Evolutionary conservation across 2,113 vertebrate genomes (phyloP), one percentile per base, ranked within the genome.

Genomic region (Fulica atra): DNA sequence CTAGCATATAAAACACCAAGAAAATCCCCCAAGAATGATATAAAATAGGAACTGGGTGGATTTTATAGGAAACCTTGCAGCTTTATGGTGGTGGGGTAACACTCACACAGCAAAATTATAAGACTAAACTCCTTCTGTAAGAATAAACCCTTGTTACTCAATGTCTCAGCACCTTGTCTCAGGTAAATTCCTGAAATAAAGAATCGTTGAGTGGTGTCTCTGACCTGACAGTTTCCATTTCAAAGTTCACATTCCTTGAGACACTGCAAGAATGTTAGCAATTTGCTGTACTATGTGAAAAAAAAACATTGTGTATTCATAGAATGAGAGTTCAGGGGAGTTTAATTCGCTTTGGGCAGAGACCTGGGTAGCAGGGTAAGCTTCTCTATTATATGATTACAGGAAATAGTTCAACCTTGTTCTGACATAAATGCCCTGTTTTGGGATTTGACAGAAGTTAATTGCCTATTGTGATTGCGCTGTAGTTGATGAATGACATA

Each of bases 401-500:
- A 92, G 59, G 94, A 85, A 95, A 95, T 88, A 95, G 86, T 94
- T 93, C 86, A 89, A 83, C 81, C 91, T 97, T 97, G 78, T 95
- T 94, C 72, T 93, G 77, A 64, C 87, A 73, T 81, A 93, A 97
- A 85, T 88, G 29, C 57, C 74, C 57, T 88, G 78, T 81, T 96
- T 93, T 40, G 84, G 78, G 84, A 95, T 98, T 96, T 97, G 83
- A 92, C 51, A 61, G 95, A 96, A 98, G 91, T 97, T 97, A 98
- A 96, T 98, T 96, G 89, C 82, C 42, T 93, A 46, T 95, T 94
- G 88, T 93, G 79, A 93, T 81, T 81, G 72, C 33, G 78, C 31
- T 91, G 79, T 72, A 73, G 48, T 42, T 92, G 72, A 80, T 74
- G 79, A 95, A 74, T 77, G 40, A 48, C 76, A 29, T 17, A 56